These are phyloP conservation scores for Adrianichthys oophorus DNA, from an alignment of 2,797 vertebrate species.

Conservation along the genomic window DNA sequence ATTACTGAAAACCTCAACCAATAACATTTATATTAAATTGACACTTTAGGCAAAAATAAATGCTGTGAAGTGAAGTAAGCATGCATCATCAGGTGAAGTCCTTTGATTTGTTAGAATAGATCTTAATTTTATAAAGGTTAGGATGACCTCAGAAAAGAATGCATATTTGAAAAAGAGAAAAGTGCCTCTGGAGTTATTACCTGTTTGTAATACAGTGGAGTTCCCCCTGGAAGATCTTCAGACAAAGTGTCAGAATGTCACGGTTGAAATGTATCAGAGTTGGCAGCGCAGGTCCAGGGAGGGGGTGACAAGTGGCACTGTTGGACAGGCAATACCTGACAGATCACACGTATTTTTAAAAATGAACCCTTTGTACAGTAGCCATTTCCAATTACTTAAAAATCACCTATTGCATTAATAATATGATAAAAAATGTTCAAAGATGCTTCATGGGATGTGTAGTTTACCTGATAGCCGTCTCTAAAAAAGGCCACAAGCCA, in stretches of 20 bases:
- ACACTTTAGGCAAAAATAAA: neutral
- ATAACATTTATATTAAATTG: neutral
- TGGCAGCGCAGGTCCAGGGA: constrained; percentile 72
- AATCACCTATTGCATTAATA: neutral
- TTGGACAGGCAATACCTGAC: constrained; percentile 79
- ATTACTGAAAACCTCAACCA: neutral
- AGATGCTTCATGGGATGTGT: neutral
- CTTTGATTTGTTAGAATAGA: no score
- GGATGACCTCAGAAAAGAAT: no score
- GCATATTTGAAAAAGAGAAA: neutral
- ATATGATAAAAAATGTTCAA: neutral
- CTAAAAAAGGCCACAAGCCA: constrained; percentile 73
- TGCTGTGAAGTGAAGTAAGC: no score
- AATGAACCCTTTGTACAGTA: neutral
- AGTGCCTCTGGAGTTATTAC: constrained; percentile 35
- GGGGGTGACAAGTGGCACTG: constrained; percentile 81
- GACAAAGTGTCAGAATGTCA: constrained; percentile 83
- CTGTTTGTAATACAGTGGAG: constrained; percentile 64
- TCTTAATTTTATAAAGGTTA: no score
- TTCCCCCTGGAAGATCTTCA: constrained; percentile 87
- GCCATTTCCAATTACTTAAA: neutral
- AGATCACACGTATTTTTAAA: constrained; percentile 12
- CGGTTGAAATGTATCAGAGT: constrained; percentile 78
- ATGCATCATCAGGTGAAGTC: no score
- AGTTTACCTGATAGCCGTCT: constrained; percentile 76